Percentiles rank a stretch among this genome's conserved stretches.
phyloP scores from a whole-genome alignment of 2,888 invertebrate species.

The Sesia apiformis region DNA sequence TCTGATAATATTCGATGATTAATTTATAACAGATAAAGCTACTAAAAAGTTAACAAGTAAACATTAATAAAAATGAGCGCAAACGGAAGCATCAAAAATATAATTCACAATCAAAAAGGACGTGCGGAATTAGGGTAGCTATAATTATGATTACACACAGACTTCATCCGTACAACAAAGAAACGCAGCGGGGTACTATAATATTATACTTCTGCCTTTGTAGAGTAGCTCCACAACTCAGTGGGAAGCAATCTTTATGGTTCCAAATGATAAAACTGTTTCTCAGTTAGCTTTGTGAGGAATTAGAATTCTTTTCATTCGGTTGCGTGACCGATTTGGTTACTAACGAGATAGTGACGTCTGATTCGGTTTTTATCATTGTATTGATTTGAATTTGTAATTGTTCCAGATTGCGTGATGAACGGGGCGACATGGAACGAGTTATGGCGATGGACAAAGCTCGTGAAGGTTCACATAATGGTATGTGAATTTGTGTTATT shows the following conservation, averaged over 20 bases:
- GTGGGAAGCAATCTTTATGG: slow-evolving; percentile 71
- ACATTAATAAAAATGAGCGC: slow-evolving; percentile 53
- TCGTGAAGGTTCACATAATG: slow-evolving; percentile 91
- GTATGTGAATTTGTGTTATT: slow-evolving; percentile 63
- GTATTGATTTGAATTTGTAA: slow-evolving; percentile 1
- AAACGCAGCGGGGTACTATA: slow-evolving; percentile 67
- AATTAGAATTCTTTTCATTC: slow-evolving; percentile 42
- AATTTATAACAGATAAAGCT: neutral
- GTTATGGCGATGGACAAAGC: slow-evolving; percentile 88
- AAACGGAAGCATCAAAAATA: slow-evolving; percentile 64
- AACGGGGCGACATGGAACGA: slow-evolving; percentile 88
- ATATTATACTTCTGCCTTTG: slow-evolving; percentile 72
- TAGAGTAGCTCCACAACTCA: slow-evolving; percentile 59
- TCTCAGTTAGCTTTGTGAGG: slow-evolving; percentile 59
- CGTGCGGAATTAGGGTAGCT: slow-evolving; percentile 67
- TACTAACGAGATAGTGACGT: slow-evolving; percentile 48
- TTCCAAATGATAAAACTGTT: slow-evolving; percentile 73
- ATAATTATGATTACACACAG: slow-evolving; percentile 69
- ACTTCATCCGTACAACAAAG: slow-evolving; percentile 67
- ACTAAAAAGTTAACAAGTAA: slow-evolving; percentile 39
- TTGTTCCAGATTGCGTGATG: slow-evolving; percentile 89
- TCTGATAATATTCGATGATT: no score
- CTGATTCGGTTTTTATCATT: slow-evolving; percentile 11
- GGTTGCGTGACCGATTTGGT: slow-evolving; percentile 55
- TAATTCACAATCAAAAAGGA: slow-evolving; percentile 70